Base-by-base conservation (phyloP, 2,888 invertebrate genomes). In the Penaeus monodon region DNA sequence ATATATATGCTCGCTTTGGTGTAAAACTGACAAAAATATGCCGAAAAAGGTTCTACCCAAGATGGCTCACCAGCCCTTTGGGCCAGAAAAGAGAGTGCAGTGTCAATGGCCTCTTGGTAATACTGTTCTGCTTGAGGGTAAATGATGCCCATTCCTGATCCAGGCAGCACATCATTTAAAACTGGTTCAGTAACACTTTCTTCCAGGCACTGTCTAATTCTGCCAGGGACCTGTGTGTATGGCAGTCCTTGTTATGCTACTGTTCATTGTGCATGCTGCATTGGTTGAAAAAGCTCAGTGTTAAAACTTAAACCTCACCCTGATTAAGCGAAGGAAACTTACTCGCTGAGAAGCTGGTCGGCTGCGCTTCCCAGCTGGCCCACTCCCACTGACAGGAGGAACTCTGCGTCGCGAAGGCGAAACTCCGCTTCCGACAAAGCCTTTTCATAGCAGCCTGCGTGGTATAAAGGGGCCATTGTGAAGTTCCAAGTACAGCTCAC, bases 401-500 rank as follows among this genome's bases (percentile, higher is more conserved):
- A 14, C 57, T 57, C 57, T 1, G 57, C 57, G 57, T 57, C 57
- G 57, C 57, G 57, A 17, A 57, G 57, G 57, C 4, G 14, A 17
- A 57, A 57, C 20, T 57, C 57, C 10, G 57, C 57, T 0, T 17
- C 57, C 57, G 17, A 4, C 57, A 57, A 2, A 57, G 57, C 57
- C 57, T 57, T 4, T 57, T 57, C 57, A 57, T 57, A 12, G 17
- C 57, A 2, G 57, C 57, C 57, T 57, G 93, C 0, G 93, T 92
- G 4, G 94, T 94, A 91, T 94, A n/a, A n/a, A 94, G 1, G 93
- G 94, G 22, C 93, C 94, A 91, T 94, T 93, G 91, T 94, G 94
- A 38, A 94, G 91, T 89, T 94, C 94, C 85, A 94, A 91, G 91
- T 93, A 94, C 49, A 94, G 91, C 90, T 94, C 94, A 6, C 94